phyloP scores from a whole-genome alignment of 2,888 invertebrate species.

The Eristalis tenax region DNA sequence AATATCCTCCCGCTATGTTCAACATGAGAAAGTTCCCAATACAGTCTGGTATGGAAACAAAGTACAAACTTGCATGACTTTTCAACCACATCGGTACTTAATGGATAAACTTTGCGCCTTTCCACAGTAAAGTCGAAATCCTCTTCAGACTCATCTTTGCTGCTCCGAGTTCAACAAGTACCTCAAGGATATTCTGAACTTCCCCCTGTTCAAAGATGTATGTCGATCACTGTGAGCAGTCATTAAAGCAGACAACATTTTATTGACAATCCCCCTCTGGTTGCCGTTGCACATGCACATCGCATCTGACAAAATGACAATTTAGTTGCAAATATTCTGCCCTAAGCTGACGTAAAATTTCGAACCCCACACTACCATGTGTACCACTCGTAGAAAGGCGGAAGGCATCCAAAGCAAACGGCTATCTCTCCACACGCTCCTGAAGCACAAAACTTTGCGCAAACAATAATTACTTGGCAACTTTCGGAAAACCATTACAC shows the following conservation, averaged over 20 bases:
- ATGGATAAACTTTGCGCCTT: neutral
- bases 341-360: conserved; percentile 10
- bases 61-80: neutral
- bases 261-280: neutral
- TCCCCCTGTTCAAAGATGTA: neutral
- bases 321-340: conserved; percentile 34
- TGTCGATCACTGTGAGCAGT: neutral
- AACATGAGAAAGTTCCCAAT: too few relatives aligned
- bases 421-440: conserved; percentile 2
- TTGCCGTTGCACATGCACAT: neutral
- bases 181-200: neutral
- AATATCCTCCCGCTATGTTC: too few relatives aligned
- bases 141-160: neutral
- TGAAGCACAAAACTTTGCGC: conserved; percentile 28
- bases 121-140: neutral
- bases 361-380: neutral
- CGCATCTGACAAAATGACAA: conserved; percentile 15
- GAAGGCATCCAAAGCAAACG: conserved; percentile 3
- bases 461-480: conserved; percentile 64
- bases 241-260: neutral
- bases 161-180: neutral
- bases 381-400: neutral
- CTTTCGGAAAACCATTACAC: conserved; percentile 62
- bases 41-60: too few relatives aligned
- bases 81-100: neutral